Evolutionary conservation across 1,140 invertebrate genomes (phyloP).

Genomic region (Sinonovacula constricta): DNA sequence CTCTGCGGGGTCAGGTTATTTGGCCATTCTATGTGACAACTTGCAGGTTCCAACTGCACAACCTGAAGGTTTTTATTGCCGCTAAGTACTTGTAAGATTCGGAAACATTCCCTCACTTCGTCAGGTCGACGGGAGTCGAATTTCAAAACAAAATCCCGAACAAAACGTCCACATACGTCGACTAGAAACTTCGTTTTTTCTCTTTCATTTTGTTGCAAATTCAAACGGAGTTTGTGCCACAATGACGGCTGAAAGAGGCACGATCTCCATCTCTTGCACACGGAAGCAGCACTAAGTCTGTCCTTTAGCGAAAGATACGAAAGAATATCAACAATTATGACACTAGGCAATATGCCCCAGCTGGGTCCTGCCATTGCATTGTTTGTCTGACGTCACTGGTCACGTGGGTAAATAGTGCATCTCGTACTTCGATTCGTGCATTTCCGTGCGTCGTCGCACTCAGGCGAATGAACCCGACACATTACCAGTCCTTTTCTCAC

Average conservation of each 20-base stretch:
- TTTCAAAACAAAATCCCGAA: constrained; percentile 76
- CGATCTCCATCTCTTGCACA: constrained; percentile 83
- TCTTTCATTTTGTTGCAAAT: constrained; percentile 76
- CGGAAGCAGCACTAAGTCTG: constrained; percentile 82
- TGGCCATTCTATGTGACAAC: constrained; percentile 76
- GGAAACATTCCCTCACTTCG: constrained; percentile 73
- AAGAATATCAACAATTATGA: constrained; percentile 83
- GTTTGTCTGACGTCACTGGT: constrained; percentile 63
- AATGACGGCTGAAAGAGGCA: constrained; percentile 83
- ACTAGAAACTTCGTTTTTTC: constrained; percentile 77
- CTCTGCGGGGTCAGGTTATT: constrained; percentile 48
- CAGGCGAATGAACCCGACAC: too few species aligned
- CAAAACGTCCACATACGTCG: constrained; percentile 78
- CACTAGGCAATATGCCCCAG: constrained; percentile 81
- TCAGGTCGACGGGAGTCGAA: constrained; percentile 77
- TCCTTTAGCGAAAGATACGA: constrained; percentile 82
- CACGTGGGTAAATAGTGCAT: too few species aligned
- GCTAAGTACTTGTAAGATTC: constrained; percentile 69
- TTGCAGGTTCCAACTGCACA: constrained; percentile 77
- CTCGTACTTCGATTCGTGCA: too few species aligned
- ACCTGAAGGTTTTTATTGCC: constrained; percentile 75
- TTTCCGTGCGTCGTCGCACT: too few species aligned
- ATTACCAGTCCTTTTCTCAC: too few species aligned
- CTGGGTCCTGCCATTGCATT: constrained; percentile 73
- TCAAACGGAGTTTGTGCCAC: constrained; percentile 80